Base-by-base conservation (phyloP, 2,888 invertebrate genomes). In the Spisula solida region DNA sequence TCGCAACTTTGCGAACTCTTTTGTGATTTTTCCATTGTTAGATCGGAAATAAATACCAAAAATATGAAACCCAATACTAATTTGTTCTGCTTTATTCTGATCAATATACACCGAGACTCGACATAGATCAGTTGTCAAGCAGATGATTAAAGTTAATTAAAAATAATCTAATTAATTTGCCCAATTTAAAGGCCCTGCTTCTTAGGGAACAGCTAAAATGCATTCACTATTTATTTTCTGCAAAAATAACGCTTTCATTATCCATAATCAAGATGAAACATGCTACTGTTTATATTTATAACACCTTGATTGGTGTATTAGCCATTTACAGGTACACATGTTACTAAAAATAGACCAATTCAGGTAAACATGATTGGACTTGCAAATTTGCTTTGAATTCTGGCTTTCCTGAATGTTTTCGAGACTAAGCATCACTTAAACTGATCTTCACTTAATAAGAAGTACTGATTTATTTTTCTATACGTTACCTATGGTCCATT, bases 11-110 rank as follows among this genome's bases (percentile, higher is more conserved):
- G 82, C 75, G 92, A 78, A 81, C 82, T 84, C 41, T 86, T 75
- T 75, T 75, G 75, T 75, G 75, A 75, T 34, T 75, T 86, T 92
- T 92, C 92, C 92, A 92, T 92, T 90, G 90, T 90, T 48, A 78
- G 48, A 29, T 56, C 48, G 41, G 66, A 84, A 85, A 85, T 31
- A 48, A 25, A 47, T 55, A 82, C 81, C 81, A 82, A 80, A 75
- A 87, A 80, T 83, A 25, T 16, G 88, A 89, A 88, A 90, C 82
- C 79, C 87, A 83, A 91, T 89, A 86, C 48, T 20, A 85, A 20
- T 85, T 20, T 31, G 16, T 81, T 80, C 41, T 70, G 47, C 81
- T 87, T 75, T 79, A 90, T 87, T 83, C 79, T 41, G 25, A 78
- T 56, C 20, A 47, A 85, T 55, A 81, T 48, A 48, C 51, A 48